These are phyloP conservation scores for Thunnus albacares DNA, from an alignment of 2,797 vertebrate genomes.

Conservation along the genomic window DNA sequence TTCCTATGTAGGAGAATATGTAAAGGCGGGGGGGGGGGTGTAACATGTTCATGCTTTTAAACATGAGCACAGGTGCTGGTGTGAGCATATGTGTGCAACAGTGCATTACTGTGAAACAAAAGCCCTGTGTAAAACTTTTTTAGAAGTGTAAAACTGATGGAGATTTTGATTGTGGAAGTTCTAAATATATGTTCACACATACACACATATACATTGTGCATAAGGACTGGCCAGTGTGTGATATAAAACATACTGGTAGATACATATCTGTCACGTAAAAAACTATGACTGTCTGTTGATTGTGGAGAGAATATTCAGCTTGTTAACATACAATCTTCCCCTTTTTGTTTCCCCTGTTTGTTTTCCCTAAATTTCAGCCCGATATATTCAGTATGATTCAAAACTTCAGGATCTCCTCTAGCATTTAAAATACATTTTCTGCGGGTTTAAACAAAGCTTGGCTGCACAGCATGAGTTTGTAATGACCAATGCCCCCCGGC, in stretches of 20 bases:
- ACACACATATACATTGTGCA: background rate
- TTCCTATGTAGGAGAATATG: conserved; percentile 13
- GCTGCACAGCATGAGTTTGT: background rate
- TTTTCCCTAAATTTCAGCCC: background rate
- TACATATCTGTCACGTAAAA: background rate
- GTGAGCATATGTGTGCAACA: background rate
- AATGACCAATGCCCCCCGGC: background rate
- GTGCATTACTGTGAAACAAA: conserved; percentile 19
- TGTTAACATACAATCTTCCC: background rate
- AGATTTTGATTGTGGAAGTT: background rate
- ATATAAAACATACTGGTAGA: background rate
- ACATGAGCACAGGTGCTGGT: conserved; percentile 27
- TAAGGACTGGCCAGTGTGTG: too few relatives aligned
- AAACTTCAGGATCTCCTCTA: too few relatives aligned
- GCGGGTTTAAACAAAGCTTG: background rate
- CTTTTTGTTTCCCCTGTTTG: background rate
- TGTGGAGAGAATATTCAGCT: background rate
- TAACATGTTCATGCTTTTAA: conserved; percentile 13
- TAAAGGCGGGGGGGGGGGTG: background rate
- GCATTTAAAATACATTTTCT: background rate
- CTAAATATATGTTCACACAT: background rate
- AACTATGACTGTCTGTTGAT: background rate
- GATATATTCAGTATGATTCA: background rate
- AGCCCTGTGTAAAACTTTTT: conserved; percentile 6
- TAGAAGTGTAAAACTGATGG: conserved; percentile 11